Evolutionary conservation across 2,113 vertebrate genomes (phyloP), one percentile per base, ranked within the genome.

Genomic region (Mugil cephalus): DNA sequence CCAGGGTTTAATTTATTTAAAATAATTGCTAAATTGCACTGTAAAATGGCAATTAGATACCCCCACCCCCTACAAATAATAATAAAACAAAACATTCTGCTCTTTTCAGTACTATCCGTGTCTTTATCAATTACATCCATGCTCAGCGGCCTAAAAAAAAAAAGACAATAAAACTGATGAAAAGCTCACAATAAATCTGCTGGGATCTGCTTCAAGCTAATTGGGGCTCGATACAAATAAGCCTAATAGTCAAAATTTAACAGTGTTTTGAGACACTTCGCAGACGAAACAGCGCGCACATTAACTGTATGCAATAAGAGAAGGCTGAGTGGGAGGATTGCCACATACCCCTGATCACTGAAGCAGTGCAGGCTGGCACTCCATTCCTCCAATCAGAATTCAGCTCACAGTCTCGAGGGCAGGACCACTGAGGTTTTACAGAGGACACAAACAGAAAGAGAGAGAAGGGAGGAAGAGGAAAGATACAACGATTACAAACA

Each of bases 401-500:
- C 76, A 87, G 83, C 62, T 86, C 46, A 66, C 54, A 48, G 63
- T 74, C 81, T 77, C 34, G 52, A 65, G 50, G 80, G 85, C 71
- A 34, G 73, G 81, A 71, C 70, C 82, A 79, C 38, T 38, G 73
- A 61, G 42, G 68, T 54, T 73, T 78, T 62, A 74, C 66, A 65
- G 72, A 84, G 53, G 83, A 73, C 62, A 82, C 55, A 70, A 54
- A 53, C 46, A 65, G 53, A 72, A 17, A 83, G 38, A 67, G 24
- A 71, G 53, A 70, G 54, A 67, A 21, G 50, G 73, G 77, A 80
- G 79, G 69, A 75, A 79, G 73, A 74, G 84, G 87, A 87, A 82
- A 90, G 60, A 92, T 86, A 85, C 77, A 78, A 77, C 62, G 52
- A 92, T 93, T 93, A 93, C 84, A 93, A 91, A 95, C 93, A 94